Evolutionary conservation across 2,797 vertebrate genomes (phyloP), one percentile per base, ranked within the genome.

Genomic region (Pseudomugil tenellus): DNA sequence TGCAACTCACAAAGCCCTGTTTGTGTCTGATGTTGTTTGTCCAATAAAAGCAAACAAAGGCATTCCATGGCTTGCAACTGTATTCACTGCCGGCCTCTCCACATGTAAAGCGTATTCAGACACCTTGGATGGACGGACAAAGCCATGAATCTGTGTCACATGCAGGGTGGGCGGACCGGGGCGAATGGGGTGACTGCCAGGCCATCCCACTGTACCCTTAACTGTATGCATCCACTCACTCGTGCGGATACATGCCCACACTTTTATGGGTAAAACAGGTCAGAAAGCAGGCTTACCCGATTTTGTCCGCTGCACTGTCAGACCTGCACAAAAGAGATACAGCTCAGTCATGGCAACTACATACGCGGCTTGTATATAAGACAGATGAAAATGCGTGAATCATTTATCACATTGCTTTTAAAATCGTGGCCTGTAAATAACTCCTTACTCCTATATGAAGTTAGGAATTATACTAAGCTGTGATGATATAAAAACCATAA

Each of bases 11-110:
- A 92, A 90, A 91, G 86, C 80, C 77, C 73, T 87, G 84, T 90
- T 92, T 92, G 86, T 89, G 78, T 76, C 79, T 63, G 66, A 81
- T 84, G 83, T 77, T 84, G 88, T 91, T 91, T 88, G 91, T 84
- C 91, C 87, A 89, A 84, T 87, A 87, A 92, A 92, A 84, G 76
- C 85, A 85, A 92, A 95, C 92, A 94, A 93, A 87, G 77, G 80
- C 90, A 94, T 93, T 94, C 93, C 92, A 70, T 77, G 86, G 89
- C 92, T 93, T 93, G 91, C 91, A 93, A 92, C 92, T 92, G 88
- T 92, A 92, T 92, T 94, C 91, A 93, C 63, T 34, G 76, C 71
- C 32, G 69, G 80, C 80, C 84, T 83, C 81, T 74, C 75, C 76
- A 71, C 85, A 89, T 73, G 84, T 79, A 84, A 81, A 88, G 79